These are phyloP conservation scores for Belgica antarctica DNA, from an alignment of 2,888 invertebrate genomes.

Conservation along the genomic window DNA sequence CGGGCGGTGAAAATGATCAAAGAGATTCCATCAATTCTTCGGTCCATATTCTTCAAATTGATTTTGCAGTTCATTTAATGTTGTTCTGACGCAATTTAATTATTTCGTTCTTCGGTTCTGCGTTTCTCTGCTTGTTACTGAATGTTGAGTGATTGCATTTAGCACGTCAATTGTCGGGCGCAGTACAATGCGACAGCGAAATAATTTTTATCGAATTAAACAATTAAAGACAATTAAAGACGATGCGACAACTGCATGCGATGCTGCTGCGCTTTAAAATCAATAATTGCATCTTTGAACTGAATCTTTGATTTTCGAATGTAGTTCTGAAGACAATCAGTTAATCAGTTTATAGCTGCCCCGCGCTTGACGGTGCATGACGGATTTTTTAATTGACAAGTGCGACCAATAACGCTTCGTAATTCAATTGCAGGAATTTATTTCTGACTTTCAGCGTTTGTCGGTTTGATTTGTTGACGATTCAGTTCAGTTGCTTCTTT, in stretches of 20 bases:
- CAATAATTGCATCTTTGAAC: constrained; percentile 13
- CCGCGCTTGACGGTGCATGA: not conserved
- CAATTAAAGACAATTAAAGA: constrained; percentile 30
- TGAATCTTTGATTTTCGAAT: not conserved
- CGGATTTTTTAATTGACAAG: constrained; percentile 22
- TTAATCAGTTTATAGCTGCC: constrained; percentile 12
- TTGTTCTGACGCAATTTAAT: constrained; percentile 32
- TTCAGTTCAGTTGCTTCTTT: no score
- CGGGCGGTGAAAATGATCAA: constrained; percentile 38
- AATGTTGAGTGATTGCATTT: constrained; percentile 24
- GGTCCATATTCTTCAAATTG: constrained; percentile 39
- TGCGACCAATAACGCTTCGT: not conserved
- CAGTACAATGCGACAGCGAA: not conserved
- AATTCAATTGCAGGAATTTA: not conserved
- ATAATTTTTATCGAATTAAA: constrained; percentile 29
- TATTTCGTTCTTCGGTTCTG: constrained; percentile 10
- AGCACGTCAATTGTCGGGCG: constrained; percentile 24
- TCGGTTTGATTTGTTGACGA: no score
- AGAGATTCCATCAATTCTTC: constrained; percentile 39
- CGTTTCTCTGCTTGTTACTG: not conserved
- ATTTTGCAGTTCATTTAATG: constrained; percentile 43
- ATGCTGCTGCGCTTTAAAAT: not conserved
- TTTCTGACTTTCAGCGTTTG: not conserved
- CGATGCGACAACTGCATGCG: constrained; percentile 6
- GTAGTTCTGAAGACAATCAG: not conserved